Evolutionary conservation across 2,113 vertebrate species (phyloP), one percentile per base, ranked within the genome.

Genomic region (Hemiscyllium ocellatum): DNA sequence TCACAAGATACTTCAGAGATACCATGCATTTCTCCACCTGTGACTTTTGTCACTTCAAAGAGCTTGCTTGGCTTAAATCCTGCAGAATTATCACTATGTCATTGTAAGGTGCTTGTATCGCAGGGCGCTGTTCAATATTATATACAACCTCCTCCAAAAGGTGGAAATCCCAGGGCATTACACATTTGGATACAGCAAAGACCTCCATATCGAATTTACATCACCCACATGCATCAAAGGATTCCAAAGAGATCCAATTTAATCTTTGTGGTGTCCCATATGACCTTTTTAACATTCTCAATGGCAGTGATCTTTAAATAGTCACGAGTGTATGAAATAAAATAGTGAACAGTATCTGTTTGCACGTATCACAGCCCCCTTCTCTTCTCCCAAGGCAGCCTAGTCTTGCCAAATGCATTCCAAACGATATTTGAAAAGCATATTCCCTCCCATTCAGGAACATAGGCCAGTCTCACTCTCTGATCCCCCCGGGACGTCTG

Each of bases 161-260:
- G n/a, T 68, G 61, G 89, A 42, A 93, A 66, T 65, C 61, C 61
- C 61, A 10, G n/a, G 20, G 61, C 89, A 93, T 42, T 68, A 91
- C n/a, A 17, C 89, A 66, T 68, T 93, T 93, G 61, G n/a, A 37
- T 91, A 33, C 15, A 65, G 26, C 61, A 33, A 17, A 65, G 89
- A 65, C 37, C 61, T 1, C 17, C 61, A 3, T 93, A 93, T 93
- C 61, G 37, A 93, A 66, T 68, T n/a, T 37, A 37, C 61, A 22
- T 61, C 61, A 93, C 61, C 89, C n/a, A 7, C 89, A 37, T 19
- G 37, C 89, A 93, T 93, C 89, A 93, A 93, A 93, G 89, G 61
- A 19, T 66, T 93, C 61, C n/a, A 93, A 61, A 68, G 1, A 66
- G 61, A 93, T 66, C 61, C 20, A 66, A 93, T 93, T 93, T 93